Base-by-base conservation (phyloP, 2,113 vertebrate genomes). In the Falco punctatus region DNA sequence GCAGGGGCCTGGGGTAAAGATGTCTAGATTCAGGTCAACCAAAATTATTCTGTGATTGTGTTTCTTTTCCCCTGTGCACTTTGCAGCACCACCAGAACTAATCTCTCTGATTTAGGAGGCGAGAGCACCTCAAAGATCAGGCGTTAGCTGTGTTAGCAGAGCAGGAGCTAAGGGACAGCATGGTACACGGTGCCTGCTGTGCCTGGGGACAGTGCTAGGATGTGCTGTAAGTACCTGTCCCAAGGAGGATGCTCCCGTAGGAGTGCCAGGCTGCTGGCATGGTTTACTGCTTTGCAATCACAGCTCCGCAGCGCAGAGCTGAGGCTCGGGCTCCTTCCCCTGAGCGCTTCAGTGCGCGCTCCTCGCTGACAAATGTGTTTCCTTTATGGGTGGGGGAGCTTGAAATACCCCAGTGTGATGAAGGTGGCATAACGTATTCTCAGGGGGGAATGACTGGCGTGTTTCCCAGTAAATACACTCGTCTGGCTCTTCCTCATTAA, bases 261-360 rank as follows among this genome's bases (percentile, higher is more conserved):
- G 81, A 96, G 89, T 69, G 88, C 96, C 89, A 55, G 86, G 87
- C 95, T 93, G 93, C 95, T 91, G 92, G 40, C 91, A 33, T 21
- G 90, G 88, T 92, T 94, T 86, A 59, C 86, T 95, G 88, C 93
- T 96, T 78, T 18, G 12, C 86, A 75, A 6, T 81, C 59, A 0
- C 46, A 17, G 40, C 62, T 35, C 71, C 11, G 81, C 49, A 11
- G 11, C 0, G 49, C 6, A 8, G 49, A 61, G 28, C 72, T 49
- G 72, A 33, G 83, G 28, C 65, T 30, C 1, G 1, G 62, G 62
- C 62, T 89, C 57, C 9, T 15, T 77, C 54, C 48, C 24, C 77
- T 0, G 44, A 33, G 51, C 83, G 15, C 52, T 6, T 51, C 69
- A 1, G 5, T 2, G 66, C 32, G 0, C 2, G 15, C 40, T 71